Evolutionary conservation across 2,888 invertebrate genomes (phyloP), one percentile per base, ranked within the genome.

Genomic region (Scaptomyza tumidula): DNA sequence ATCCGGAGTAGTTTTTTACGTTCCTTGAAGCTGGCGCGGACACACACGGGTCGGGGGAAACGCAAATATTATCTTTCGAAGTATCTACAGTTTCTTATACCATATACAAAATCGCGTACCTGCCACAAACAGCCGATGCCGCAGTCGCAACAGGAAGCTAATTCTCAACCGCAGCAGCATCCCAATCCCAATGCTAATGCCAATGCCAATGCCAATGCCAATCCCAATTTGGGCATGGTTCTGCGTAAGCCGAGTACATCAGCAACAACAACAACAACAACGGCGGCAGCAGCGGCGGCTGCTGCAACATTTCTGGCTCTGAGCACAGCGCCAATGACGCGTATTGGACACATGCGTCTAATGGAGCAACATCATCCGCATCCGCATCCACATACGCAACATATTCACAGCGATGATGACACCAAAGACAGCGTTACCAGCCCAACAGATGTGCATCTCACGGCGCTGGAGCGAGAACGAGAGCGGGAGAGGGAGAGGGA

Each of bases 31-130:
- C 55, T 90, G 59, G 88, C 90, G 3, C 81, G 90, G 49, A 91
- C 90, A 37, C 89, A 77, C 37, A 90, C 90, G 33, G 90, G 90
- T 0, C 88, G 90, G 0, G 90, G 90, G 39, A 90, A 90, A 74
- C 90, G 91, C 49, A 90, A 90, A 76, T 90, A 90, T 70, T 90
- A 90, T 60, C 70, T 90, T 27, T 91, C 90, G 43, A 90, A 90
- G 59, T 90, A 90, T 68, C 71, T 90, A 58, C 90, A 90, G 71
- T 90, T 90, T 61, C 70, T 90, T 3, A 89, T 90, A 72, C 91
- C 90, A 31, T 90, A 85, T 62, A 91, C 90, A 41, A 91, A 91
- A 59, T 89, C 90, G 16, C 83, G 88, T 3, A 66, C 78, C 41
- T 71, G 87, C 13, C 84, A 83, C 52, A 86, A 73, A 54, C 86